These are phyloP conservation scores for Archaeoteleia sp. DNA, from an alignment of 2,888 invertebrate genomes.

Conservation along the genomic window DNA sequence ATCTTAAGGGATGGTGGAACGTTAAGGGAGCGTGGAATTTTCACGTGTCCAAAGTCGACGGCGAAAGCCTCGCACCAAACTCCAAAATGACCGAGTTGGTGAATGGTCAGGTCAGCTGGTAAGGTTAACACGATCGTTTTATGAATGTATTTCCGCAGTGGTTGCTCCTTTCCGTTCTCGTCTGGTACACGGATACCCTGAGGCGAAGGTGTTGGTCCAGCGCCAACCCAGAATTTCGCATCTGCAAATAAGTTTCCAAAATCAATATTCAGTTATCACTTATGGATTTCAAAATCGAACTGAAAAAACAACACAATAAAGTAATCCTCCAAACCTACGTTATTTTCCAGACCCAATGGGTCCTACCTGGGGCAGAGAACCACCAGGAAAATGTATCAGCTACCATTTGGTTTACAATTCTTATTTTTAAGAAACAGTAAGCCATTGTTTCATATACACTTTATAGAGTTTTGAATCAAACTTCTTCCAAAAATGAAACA, in stretches of 20 bases:
- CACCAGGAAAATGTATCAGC: too few relatives aligned
- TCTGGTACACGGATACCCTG: conserved; percentile 91
- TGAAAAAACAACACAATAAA: too few relatives aligned
- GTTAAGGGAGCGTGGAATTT: conserved; percentile 84
- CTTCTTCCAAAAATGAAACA: too few relatives aligned
- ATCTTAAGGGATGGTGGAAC: conserved; percentile 94
- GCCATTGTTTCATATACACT: too few relatives aligned
- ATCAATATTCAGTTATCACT: conserved; percentile 5
- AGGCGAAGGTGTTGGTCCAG: conserved; percentile 86
- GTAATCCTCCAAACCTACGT: too few relatives aligned
- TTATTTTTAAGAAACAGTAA: too few relatives aligned
- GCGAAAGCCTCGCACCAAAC: conserved; percentile 96
- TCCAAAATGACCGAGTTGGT: conserved; percentile 94
- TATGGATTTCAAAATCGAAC: too few relatives aligned
- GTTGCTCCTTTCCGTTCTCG: conserved; percentile 90
- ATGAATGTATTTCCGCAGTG: conserved; percentile 86
- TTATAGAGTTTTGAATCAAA: too few relatives aligned
- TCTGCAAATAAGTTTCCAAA: conserved; percentile 77
- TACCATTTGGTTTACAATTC: too few relatives aligned
- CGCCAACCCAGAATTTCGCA: conserved; percentile 95
- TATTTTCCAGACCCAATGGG: too few relatives aligned
- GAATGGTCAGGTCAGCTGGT: conserved; percentile 91
- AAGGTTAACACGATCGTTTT: conserved; percentile 93
- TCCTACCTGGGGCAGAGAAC: too few relatives aligned
- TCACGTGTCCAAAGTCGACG: conserved; percentile 92